Evolutionary conservation across 1,140 invertebrate genomes (phyloP).

Genomic region (Papilio aristodemus): DNA sequence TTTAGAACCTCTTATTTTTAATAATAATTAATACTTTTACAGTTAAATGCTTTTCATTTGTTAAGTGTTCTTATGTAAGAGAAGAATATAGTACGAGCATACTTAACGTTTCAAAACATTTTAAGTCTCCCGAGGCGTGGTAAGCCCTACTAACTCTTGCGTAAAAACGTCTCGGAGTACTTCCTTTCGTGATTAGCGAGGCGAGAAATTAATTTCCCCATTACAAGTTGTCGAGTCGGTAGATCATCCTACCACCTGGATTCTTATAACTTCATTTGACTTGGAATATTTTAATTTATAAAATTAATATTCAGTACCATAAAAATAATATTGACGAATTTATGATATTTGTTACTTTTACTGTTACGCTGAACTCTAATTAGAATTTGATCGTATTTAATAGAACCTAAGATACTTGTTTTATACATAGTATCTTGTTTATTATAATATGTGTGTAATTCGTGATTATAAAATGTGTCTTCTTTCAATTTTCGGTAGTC

Average conservation of each 20-base stretch:
- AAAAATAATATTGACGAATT: neutral
- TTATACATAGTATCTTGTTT: no score
- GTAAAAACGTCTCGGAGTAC: conserved; percentile 12
- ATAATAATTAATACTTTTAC: no score
- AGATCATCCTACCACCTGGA: neutral
- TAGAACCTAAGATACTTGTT: no score
- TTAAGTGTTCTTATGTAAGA: conserved; percentile 6
- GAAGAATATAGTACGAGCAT: neutral
- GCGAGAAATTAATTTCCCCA: conserved; percentile 17
- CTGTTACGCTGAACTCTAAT: no score
- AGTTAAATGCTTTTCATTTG: neutral
- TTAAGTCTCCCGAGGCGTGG: neutral
- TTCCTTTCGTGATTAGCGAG: conserved; percentile 14
- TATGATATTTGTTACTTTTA: no score
- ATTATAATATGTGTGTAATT: no score
- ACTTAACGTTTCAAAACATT: conserved; percentile 19
- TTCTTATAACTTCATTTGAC: neutral
- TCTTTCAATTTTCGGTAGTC: no score
- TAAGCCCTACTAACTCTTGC: conserved; percentile 8
- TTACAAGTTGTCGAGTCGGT: conserved; percentile 8
- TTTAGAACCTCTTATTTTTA: no score
- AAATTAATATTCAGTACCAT: neutral
- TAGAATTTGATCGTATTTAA: no score
- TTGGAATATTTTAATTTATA: neutral
- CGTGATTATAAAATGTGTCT: no score